phyloP scores from a whole-genome alignment of 37 sponge, comb jelly and placozoan genomes.

The Halisarca cf. caerulea region DNA sequence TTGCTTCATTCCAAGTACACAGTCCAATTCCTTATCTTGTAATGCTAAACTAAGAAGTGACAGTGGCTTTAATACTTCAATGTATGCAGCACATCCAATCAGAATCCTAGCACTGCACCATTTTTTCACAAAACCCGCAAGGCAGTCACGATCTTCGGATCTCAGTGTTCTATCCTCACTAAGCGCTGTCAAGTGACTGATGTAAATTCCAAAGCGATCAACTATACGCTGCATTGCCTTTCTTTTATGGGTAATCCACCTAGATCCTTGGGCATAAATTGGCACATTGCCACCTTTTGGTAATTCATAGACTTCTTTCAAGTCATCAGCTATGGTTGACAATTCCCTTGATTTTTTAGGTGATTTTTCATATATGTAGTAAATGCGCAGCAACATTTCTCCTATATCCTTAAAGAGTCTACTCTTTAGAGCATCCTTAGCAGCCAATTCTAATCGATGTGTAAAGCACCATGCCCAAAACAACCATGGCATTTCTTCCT shows the following conservation, averaged over 20 bases:
- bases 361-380: conserved; percentile 53
- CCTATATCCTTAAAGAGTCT: conserved; percentile 26
- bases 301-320: conserved; percentile 40
- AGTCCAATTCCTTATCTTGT: no score
- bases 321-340: conserved; percentile 31
- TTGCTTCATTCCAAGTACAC: no score
- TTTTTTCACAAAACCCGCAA: conserved; percentile 44
- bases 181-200: conserved; percentile 9
- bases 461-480: conserved; percentile 68
- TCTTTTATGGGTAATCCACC: conserved; percentile 25
- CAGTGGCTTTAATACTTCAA: conserved; percentile 58
- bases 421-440: conserved; percentile 46
- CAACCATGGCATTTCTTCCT: conserved; percentile 42
- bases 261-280: conserved; percentile 43
- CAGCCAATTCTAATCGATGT: conserved; percentile 58
- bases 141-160: neutral
- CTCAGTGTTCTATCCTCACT: neutral
- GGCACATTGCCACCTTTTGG: conserved; percentile 34
- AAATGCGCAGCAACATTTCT: conserved; percentile 54
- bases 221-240: conserved; percentile 22
- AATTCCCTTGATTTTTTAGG: conserved; percentile 50
- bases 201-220: conserved; percentile 22
- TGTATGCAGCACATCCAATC: conserved; percentile 60
- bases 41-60: no score
- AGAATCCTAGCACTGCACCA: conserved; percentile 64